A percentile compares a stretch with the other conserved stretches of the same genome.
Evolutionary conservation across 2,113 vertebrate genomes (phyloP).

Genomic region (Phoxinus phoxinus): DNA sequence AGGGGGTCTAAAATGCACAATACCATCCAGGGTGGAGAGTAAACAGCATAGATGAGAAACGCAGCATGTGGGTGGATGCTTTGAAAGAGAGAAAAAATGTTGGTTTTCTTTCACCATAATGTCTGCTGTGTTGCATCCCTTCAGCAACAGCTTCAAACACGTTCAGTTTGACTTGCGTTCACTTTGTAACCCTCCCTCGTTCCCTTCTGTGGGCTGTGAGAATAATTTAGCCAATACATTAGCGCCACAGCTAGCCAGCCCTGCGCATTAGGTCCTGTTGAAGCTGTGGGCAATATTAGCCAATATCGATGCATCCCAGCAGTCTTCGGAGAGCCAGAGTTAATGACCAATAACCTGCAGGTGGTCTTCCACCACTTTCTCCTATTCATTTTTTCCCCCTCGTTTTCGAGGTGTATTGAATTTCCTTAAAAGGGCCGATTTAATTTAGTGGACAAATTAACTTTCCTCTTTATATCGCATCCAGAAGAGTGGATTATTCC

Average conservation of each 20-base stretch:
- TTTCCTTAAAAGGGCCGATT: slow-evolving; percentile 13
- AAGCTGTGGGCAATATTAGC: slow-evolving; percentile 49
- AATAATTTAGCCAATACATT: slow-evolving; percentile 53
- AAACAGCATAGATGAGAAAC: slow-evolving; percentile 30
- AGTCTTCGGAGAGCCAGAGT: slow-evolving; percentile 31
- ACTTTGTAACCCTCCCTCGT: slow-evolving; percentile 37
- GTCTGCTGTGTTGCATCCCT: slow-evolving; percentile 24
- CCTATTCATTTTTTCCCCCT: slow-evolving; percentile 13
- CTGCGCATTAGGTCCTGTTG: slow-evolving; percentile 15
- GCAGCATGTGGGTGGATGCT: slow-evolving; percentile 37
- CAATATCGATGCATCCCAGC: slow-evolving; percentile 46
- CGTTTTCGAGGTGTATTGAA: slow-evolving; percentile 36
- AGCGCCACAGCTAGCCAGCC: slow-evolving; percentile 36
- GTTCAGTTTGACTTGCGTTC: slow-evolving; percentile 16
- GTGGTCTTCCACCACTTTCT: slow-evolving; percentile 11
- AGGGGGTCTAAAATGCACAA: slow-evolving; percentile 22
- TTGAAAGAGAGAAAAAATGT: slow-evolving; percentile 18
- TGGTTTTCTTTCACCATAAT: slow-evolving; percentile 25
- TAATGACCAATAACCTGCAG: slow-evolving; percentile 48
- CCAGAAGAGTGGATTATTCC: neutral
- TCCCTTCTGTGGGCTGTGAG: slow-evolving; percentile 40
- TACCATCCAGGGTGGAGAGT: neutral
- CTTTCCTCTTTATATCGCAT: neutral
- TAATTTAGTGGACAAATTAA: slow-evolving; percentile 21
- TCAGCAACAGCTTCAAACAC: slow-evolving; percentile 14